Evolutionary conservation across 1,140 invertebrate species (phyloP), one percentile per base, ranked within the genome.

Genomic region (Eriosoma lanigerum): DNA sequence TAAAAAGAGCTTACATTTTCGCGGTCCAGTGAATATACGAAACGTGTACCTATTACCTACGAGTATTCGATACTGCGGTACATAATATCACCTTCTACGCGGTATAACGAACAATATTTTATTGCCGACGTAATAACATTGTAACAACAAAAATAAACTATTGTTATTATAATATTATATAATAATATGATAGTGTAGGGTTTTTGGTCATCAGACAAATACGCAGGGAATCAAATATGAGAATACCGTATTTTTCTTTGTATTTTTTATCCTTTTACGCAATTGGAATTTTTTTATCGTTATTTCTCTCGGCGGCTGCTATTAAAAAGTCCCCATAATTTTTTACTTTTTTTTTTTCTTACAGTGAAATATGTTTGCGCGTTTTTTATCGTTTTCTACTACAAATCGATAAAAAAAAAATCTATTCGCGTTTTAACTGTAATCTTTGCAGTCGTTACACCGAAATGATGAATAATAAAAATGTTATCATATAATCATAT

Each of bases 231-330:
- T 46, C 38, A 38, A 66, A 66, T 38, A 38, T 21, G 13, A 68
- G 24, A 68, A 46, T 68, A 24, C n/a, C 26, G 21, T 68, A 68
- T 68, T 48, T 8, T 12, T 15, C 38, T 21, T 46, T 10, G 24
- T 48, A 38, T 48, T 68, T 68, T 48, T 48, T 68, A 68, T n/a
- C 66, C 38, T 48, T 68, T 68, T 68, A 68, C 44, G 66, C 46
- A 68, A 68, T 68, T 68, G 66, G 66, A 48, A 48, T 68, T 68
- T 52, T 64, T 68, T 68, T 68, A 48, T 68, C 66, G 66, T 48
- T 15, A 48, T 46, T 68, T 68, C 21, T 21, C 44, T 21, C 12
- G 12, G n/a, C n/a, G 21, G n/a, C 9, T 6, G 44, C 38, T 68
- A 68, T 68, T 68, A 68, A 68, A 68, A 48, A 48, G 21, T 48